Conservation (phyloP, 2,113 vertebrate species). For the Lucifuga dentata region DNA sequence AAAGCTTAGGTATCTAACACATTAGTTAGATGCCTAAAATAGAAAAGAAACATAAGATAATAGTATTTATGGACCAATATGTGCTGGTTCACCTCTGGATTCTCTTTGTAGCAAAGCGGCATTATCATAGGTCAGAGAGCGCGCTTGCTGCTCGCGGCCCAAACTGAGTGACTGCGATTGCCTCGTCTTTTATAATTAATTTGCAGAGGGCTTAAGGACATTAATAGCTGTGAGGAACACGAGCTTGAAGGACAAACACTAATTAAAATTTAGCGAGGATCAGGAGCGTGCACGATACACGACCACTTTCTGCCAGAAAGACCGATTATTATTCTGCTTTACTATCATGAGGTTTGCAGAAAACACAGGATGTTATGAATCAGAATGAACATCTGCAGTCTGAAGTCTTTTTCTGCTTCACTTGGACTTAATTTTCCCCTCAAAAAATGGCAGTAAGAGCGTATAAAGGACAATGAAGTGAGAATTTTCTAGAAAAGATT, state of each 20-base stretch:
- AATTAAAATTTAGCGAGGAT: conserved; percentile 89
- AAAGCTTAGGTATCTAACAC: no score
- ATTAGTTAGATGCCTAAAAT: no score
- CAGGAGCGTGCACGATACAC: conserved; percentile 74
- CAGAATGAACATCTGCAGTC: no score
- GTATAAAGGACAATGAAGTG: no score
- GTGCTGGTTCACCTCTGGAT: no score
- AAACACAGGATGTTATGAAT: conserved; percentile 26
- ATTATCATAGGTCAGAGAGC: conserved; percentile 86
- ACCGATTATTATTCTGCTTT: conserved; percentile 69
- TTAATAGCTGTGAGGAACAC: conserved; percentile 87
- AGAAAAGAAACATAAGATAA: no score
- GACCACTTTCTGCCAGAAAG: conserved; percentile 63
- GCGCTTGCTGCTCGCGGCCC: conserved; percentile 77
- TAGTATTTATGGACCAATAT: no score
- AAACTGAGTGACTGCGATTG: conserved; percentile 90
- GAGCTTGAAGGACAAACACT: conserved; percentile 91
- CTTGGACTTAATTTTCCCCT: no score
- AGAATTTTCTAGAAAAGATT: no score
- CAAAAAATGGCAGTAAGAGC: no score
- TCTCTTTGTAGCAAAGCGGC: no score
- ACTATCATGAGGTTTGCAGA: conserved; percentile 45
- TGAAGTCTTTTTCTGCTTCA: no score
- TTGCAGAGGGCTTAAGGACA: conserved; percentile 86
- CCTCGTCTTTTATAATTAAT: conserved; percentile 91